Base-by-base conservation (phyloP, 1,140 invertebrate species). In the Melipona quadrifasciata region DNA sequence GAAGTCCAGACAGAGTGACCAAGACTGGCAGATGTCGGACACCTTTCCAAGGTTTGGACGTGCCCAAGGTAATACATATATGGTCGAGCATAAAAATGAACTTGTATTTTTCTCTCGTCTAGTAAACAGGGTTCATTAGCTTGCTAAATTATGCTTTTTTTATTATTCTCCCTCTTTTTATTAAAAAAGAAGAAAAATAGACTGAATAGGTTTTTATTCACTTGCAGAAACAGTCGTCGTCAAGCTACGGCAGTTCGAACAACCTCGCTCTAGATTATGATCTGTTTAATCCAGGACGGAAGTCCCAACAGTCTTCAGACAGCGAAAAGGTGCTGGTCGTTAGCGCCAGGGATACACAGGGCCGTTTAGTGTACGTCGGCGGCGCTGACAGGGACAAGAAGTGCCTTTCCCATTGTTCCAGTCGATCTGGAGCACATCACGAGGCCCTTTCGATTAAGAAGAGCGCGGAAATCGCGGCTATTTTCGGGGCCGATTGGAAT, bases 391-490 rank as follows among this genome's bases (percentile, higher is more conserved):
- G 94, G 12, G 93, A 92, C 57, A 93, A 93, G 31, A 94, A 92
- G 55, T 87, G 89, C 76, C 90, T 84, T 47, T 80, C 87, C 1
- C 95, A 86, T 85, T 92, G 90, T 67, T 84, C 85, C 14, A 85
- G 79, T 17, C 84, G 92, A 87, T 84, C 89, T 24, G 87, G 89
- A 51, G 92, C 58, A 79, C 95, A 96, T 51, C 96, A 96, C 67
- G 97, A 98, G 90, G 97, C 97, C 0, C 94, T 98, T 0, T 97
- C 97, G 51, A 97, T 98, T 16, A 98, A 98, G 93, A 98, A 98
- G 92, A 97, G 97, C 19, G 97, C 97, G 0, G 98, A 98, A 93
- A 98, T 98, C 86, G 97, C 97, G 0, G 97, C 97, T 0, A 94
- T 98, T 10, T 98, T 98, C 92, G 97, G 93, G 0, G 89, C 87